Evolutionary conservation across 2,113 vertebrate species (phyloP).

Genomic region (Sylvia atricapilla): DNA sequence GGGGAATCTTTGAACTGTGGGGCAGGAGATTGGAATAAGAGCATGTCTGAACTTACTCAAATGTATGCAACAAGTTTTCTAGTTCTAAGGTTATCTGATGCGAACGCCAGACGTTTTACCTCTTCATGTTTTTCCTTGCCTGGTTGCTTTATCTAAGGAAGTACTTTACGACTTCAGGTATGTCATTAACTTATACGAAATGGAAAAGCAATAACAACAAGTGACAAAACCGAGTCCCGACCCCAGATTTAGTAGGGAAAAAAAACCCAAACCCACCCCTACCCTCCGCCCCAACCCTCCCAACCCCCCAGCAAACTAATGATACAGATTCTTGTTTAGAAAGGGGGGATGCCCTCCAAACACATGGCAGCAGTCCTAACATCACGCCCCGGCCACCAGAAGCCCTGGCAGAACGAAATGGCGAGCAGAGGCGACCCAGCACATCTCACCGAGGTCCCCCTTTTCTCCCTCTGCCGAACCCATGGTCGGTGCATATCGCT

Average conservation of each 20-base stretch:
- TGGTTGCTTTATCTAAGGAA: neutral
- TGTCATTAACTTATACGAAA: neutral
- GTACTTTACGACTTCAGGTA: neutral
- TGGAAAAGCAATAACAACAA: neutral
- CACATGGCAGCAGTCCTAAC: neutral
- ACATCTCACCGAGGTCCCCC: neutral
- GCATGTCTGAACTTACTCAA: slow-evolving; percentile 29
- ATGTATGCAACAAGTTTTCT: slow-evolving; percentile 42
- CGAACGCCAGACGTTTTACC: neutral
- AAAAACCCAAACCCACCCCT: rapidly evolving
- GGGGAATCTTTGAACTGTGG: slow-evolving; percentile 49
- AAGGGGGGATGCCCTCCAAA: neutral
- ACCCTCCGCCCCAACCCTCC: too few relatives aligned
- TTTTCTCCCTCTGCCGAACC: too few relatives aligned
- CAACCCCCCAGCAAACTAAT: neutral
- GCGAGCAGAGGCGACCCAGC: neutral
- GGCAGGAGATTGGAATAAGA: neutral
- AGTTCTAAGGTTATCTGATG: slow-evolving; percentile 41
- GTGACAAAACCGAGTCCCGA: neutral
- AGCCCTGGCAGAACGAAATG: neutral
- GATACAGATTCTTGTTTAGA: neutral
- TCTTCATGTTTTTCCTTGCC: neutral
- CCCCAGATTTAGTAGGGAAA: neutral
- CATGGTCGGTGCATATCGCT: neutral
- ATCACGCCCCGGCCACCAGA: neutral